Evolutionary conservation across 2,888 invertebrate genomes (phyloP).

Genomic region (Keiferia lycopersicella): DNA sequence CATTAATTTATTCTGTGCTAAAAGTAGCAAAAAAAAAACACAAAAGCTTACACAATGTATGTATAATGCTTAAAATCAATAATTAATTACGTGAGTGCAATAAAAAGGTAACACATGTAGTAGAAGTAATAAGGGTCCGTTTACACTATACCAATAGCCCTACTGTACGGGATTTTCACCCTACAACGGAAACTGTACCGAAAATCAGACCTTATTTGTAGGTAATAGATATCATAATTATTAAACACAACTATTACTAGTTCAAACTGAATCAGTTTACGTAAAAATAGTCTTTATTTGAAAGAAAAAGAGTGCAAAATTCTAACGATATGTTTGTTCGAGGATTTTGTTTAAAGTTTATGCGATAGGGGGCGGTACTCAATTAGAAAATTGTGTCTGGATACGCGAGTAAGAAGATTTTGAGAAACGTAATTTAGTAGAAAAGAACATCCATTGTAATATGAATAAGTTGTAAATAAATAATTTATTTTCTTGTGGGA

Average conservation of each 20-base stretch:
- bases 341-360: conserved; percentile 47
- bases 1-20: too few species aligned
- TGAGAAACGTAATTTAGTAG: conserved; percentile 6
- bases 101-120: conserved; percentile 38
- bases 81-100: conserved; percentile 29
- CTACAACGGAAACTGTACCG: neutral
- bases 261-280: neutral
- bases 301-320: neutral
- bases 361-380: conserved; percentile 42
- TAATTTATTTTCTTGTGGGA: neutral
- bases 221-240: neutral
- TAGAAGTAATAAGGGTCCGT: conserved; percentile 45
- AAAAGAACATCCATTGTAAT: neutral
- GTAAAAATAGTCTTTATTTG: neutral
- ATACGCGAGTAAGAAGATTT: conserved; percentile 20
- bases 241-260: neutral
- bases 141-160: conserved; percentile 36
- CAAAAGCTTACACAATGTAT: too few species aligned
- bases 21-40: too few species aligned
- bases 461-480: conserved; percentile 4
- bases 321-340: neutral
- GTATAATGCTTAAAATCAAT: conserved; percentile 26
- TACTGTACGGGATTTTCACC: neutral
- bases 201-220: neutral
- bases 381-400: conserved; percentile 31